These are phyloP conservation scores for Channa striata DNA, from an alignment of 2,797 vertebrate genomes.

Conservation along the genomic window DNA sequence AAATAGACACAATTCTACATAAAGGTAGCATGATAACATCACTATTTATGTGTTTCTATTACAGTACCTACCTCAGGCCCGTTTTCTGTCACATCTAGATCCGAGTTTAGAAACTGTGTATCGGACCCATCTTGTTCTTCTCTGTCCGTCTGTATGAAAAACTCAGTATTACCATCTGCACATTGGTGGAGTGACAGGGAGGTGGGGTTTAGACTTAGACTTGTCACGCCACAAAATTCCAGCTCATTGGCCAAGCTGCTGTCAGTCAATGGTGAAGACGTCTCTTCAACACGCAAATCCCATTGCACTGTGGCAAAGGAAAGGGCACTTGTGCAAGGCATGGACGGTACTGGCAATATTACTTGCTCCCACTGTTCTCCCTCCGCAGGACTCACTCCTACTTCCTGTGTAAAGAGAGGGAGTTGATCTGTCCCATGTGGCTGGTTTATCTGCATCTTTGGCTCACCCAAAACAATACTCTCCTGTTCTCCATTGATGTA, in stretches of 20 bases:
- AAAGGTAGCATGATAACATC: background rate
- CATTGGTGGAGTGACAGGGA: slow-evolving; percentile 28
- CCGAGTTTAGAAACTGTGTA: slow-evolving; percentile 6
- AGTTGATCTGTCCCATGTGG: slow-evolving; percentile 13
- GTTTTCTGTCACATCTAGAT: slow-evolving; percentile 44
- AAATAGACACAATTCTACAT: slow-evolving; percentile 7
- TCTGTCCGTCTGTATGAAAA: slow-evolving; percentile 8
- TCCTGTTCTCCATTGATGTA: slow-evolving; percentile 58
- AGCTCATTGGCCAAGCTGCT: slow-evolving; percentile 56
- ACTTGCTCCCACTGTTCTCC: slow-evolving; percentile 64
- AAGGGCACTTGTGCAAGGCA: slow-evolving; percentile 65
- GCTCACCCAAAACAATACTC: slow-evolving; percentile 12
- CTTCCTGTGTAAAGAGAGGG: slow-evolving; percentile 2
- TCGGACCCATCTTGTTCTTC: slow-evolving; percentile 46
- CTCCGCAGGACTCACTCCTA: slow-evolving; percentile 34
- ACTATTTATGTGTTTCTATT: background rate
- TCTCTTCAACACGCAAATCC: slow-evolving; percentile 70
- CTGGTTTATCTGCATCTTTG: slow-evolving; percentile 35
- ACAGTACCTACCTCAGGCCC: slow-evolving; percentile 57
- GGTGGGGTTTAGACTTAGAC: slow-evolving; percentile 21
- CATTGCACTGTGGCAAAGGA: slow-evolving; percentile 81
- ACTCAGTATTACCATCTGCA: slow-evolving; percentile 29
- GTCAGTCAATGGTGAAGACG: slow-evolving; percentile 29
- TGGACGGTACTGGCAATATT: slow-evolving; percentile 53
- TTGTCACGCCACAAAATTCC: slow-evolving; percentile 21